Evolutionary conservation across 1,140 invertebrate genomes (phyloP).

Genomic region (Bathynomus jamesi): DNA sequence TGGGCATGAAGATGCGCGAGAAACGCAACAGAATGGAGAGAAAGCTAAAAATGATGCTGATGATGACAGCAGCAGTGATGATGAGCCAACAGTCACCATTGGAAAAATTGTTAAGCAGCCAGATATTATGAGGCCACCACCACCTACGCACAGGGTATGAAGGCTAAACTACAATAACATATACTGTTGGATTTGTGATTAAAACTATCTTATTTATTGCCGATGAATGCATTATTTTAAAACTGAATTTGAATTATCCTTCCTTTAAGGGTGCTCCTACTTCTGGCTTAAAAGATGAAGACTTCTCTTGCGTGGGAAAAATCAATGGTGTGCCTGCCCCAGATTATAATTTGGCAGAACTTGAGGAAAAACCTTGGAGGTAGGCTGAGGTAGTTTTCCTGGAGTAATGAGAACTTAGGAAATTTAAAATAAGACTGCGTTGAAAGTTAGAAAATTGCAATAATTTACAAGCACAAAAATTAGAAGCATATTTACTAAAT

Average conservation of each 20-base stretch:
- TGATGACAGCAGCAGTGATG: neutral
- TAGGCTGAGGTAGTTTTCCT: neutral
- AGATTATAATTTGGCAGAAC: constrained; percentile 8
- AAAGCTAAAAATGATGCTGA: neutral
- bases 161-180: too few relatives aligned
- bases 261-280: constrained; percentile 15
- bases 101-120: neutral
- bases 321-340: constrained; percentile 11
- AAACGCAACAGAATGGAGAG: neutral
- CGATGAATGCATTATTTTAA: too few relatives aligned
- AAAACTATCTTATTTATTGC: too few relatives aligned
- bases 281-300: constrained; percentile 15
- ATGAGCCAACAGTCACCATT: neutral
- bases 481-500: neutral
- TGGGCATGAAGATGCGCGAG: too few relatives aligned
- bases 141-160: neutral
- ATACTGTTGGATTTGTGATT: too few relatives aligned
- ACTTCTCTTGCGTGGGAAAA: constrained; percentile 9
- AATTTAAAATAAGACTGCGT: neutral
- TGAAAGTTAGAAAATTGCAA: neutral
- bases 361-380: constrained; percentile 22
- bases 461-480: neutral
- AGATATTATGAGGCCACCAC: neutral
- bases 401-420: neutral
- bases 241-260: too few relatives aligned